These are phyloP conservation scores for Catostomus latipinnis DNA, from an alignment of 2,797 vertebrate species.

Conservation along the genomic window DNA sequence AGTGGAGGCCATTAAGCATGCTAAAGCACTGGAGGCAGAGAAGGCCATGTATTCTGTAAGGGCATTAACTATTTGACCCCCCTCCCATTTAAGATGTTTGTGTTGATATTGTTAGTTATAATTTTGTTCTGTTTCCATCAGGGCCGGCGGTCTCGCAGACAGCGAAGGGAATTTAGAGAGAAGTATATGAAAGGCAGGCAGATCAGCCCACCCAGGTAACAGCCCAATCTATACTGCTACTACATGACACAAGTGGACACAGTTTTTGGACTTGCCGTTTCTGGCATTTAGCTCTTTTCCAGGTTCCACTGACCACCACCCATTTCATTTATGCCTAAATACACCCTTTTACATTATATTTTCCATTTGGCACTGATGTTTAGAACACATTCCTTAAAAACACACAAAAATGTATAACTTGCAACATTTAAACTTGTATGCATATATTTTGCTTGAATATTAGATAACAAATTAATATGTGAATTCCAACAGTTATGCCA, in stretches of 20 bases:
- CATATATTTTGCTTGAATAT: not conserved
- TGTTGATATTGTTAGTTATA: not conserved
- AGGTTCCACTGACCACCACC: not conserved
- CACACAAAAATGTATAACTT: too few relatives aligned
- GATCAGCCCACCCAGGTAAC: slow-evolving; percentile 95
- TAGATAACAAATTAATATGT: slow-evolving; percentile 9
- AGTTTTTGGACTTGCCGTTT: too few relatives aligned
- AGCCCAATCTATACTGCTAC: not conserved
- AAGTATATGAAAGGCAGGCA: slow-evolving; percentile 94
- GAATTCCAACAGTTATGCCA: slow-evolving; percentile 83
- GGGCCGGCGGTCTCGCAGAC: slow-evolving; percentile 93
- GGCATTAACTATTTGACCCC: slow-evolving; percentile 7
- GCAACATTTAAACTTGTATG: too few relatives aligned
- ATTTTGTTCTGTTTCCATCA: slow-evolving; percentile 58
- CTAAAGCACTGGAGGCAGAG: slow-evolving; percentile 95
- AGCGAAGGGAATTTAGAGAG: slow-evolving; percentile 94
- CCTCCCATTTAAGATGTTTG: not conserved
- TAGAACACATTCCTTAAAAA: too few relatives aligned
- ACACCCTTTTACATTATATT: too few relatives aligned
- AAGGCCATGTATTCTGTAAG: slow-evolving; percentile 99
- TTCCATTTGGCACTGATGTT: too few relatives aligned
- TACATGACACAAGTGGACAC: too few relatives aligned
- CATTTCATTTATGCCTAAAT: too few relatives aligned
- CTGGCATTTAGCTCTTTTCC: too few relatives aligned
- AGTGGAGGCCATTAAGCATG: slow-evolving; percentile 96